Percentiles rank a stretch among this genome's conserved stretches.
Evolutionary conservation across 1,140 invertebrate species (phyloP).

Genomic region (Homalodisca vitripennis): DNA sequence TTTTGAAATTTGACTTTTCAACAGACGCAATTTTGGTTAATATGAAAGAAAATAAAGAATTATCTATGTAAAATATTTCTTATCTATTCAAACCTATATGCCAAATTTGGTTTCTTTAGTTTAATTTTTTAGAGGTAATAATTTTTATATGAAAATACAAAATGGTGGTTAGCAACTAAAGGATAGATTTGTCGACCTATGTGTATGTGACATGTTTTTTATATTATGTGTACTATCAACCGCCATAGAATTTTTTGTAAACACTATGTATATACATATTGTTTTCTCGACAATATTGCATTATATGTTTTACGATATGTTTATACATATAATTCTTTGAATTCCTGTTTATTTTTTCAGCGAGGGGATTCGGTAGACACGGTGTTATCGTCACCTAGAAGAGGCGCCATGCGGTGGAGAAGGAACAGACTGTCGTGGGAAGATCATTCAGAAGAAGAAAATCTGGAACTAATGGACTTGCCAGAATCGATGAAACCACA

Average conservation of each 20-base stretch:
- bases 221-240: conserved; percentile 18
- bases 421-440: conserved; percentile 52
- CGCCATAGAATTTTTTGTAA: neutral
- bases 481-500: conserved; percentile 50
- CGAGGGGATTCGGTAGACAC: conserved; percentile 59
- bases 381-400: conserved; percentile 50
- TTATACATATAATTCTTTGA: conserved; percentile 1
- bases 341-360: conserved; percentile 50
- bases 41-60: too few species aligned
- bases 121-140: too few species aligned
- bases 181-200: neutral
- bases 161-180: neutral
- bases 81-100: too few species aligned
- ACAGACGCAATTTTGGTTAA: too few species aligned
- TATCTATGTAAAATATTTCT: too few species aligned
- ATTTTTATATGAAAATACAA: too few species aligned
- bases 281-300: neutral
- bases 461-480: conserved; percentile 55
- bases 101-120: too few species aligned
- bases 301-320: too few species aligned
- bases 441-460: conserved; percentile 58
- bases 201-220: neutral
- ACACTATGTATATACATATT: conserved; percentile 3
- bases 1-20: too few species aligned
- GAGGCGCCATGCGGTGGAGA: conserved; percentile 33